phyloP scores from a whole-genome alignment of 2,797 vertebrate genomes.

The Clamator glandarius region DNA sequence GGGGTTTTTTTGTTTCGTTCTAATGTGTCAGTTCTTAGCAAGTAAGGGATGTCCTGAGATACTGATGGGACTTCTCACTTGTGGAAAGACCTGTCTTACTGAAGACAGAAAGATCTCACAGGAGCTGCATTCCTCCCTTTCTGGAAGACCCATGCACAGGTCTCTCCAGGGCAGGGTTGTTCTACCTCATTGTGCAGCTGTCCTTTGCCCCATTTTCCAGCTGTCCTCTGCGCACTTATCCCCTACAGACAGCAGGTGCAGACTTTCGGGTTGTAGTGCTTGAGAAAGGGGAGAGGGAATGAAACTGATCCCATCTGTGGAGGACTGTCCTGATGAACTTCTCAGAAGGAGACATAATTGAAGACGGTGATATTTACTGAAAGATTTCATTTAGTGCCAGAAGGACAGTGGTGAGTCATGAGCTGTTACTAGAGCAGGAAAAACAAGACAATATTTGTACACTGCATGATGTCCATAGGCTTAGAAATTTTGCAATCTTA shows the following conservation, averaged over 20 bases:
- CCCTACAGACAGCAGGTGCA: neutral
- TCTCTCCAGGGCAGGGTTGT: neutral
- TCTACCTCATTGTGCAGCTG: rapidly evolving
- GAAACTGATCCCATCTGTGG: neutral
- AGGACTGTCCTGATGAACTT: neutral
- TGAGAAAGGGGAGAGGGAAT: neutral
- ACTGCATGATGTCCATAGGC: neutral
- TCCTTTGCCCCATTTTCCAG: neutral
- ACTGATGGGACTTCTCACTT: neutral
- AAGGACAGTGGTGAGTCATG: neutral
- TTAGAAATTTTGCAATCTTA: neutral
- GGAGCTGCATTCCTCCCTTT: rapidly evolving
- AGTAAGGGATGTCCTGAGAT: neutral
- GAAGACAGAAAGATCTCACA: rapidly evolving
- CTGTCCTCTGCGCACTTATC: rapidly evolving
- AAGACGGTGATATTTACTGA: neutral
- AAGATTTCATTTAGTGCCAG: neutral
- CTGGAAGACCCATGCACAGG: rapidly evolving
- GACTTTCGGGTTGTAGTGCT: neutral
- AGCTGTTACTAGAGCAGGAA: neutral
- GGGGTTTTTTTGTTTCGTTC: neutral
- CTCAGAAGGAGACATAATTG: neutral
- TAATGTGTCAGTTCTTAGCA: neutral
- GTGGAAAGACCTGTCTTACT: rapidly evolving
- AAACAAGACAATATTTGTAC: neutral